Evolutionary conservation across 64 coral and sea anemone genomes (phyloP).

Genomic region (Platygyra sinensis): DNA sequence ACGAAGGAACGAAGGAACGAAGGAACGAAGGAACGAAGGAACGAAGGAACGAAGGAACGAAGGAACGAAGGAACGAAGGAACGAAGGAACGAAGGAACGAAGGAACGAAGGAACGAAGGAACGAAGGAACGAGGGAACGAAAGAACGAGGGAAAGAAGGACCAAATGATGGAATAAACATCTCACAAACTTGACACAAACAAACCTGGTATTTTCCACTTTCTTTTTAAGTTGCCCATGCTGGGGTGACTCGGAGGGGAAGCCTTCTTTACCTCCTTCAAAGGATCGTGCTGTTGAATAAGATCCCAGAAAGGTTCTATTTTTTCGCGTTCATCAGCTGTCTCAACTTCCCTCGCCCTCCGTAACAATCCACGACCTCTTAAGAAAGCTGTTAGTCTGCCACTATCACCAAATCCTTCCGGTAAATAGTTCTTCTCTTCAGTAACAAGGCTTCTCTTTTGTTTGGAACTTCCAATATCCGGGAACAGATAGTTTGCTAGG

Average conservation of each 20-base stretch:
- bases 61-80: too few relatives aligned
- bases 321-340: slow-evolving; percentile 29
- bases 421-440: slow-evolving; percentile 59
- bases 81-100: too few relatives aligned
- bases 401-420: not conserved
- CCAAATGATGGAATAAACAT: too few relatives aligned
- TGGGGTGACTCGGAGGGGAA: slow-evolving; percentile 54
- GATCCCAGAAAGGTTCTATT: slow-evolving; percentile 93
- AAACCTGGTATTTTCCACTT: slow-evolving; percentile 99
- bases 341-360: slow-evolving; percentile 29
- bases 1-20: too few relatives aligned
- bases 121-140: too few relatives aligned
- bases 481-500: slow-evolving; percentile 85
- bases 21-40: too few relatives aligned
- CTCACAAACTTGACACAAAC: too few relatives aligned
- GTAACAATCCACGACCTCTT: not conserved
- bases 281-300: slow-evolving; percentile 83
- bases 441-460: slow-evolving; percentile 71
- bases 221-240: slow-evolving; percentile 73
- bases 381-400: slow-evolving; percentile 20
- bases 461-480: slow-evolving; percentile 59
- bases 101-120: too few relatives aligned
- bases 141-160: too few relatives aligned
- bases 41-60: too few relatives aligned
- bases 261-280: slow-evolving; percentile 51